These are phyloP conservation scores for Danionella cerebrum DNA, from an alignment of 2,113 vertebrate genomes.

Conservation along the genomic window DNA sequence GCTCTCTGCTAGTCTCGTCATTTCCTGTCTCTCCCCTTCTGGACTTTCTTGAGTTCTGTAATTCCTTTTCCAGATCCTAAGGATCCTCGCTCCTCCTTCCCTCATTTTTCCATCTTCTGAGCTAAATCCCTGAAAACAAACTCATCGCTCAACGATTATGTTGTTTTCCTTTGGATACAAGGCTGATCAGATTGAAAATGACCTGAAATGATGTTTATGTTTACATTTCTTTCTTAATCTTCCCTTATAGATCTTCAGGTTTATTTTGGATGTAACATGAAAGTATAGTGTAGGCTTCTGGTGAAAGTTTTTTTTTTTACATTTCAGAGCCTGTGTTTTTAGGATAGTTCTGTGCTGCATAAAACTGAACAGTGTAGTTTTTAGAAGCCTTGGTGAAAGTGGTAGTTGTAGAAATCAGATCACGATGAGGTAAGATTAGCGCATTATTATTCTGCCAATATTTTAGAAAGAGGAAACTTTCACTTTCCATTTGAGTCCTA, in stretches of 20 bases:
- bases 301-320: neutral
- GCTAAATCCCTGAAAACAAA: neutral
- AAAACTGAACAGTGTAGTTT: too few species aligned
- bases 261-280: neutral
- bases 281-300: conserved; percentile 1
- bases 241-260: neutral
- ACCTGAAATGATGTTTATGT: conserved; percentile 14
- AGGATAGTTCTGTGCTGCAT: neutral
- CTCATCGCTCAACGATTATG: too few species aligned
- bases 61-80: conserved; percentile 47
- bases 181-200: too few species aligned
- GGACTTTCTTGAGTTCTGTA: conserved; percentile 24
- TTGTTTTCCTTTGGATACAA: too few species aligned
- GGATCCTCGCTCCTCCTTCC: conserved; percentile 25
- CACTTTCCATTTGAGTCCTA: neutral
- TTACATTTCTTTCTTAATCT: conserved; percentile 13
- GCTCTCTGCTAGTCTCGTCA: neutral
- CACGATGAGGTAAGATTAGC: too few species aligned
- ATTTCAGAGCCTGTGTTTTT: neutral
- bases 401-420: too few species aligned
- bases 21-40: conserved; percentile 33
- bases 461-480: neutral
- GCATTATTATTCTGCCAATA: too few species aligned
- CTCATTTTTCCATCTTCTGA: neutral
- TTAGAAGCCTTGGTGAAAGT: neutral